Conservation (phyloP, 2,888 invertebrate genomes). For the Epirrhoe alternata region DNA sequence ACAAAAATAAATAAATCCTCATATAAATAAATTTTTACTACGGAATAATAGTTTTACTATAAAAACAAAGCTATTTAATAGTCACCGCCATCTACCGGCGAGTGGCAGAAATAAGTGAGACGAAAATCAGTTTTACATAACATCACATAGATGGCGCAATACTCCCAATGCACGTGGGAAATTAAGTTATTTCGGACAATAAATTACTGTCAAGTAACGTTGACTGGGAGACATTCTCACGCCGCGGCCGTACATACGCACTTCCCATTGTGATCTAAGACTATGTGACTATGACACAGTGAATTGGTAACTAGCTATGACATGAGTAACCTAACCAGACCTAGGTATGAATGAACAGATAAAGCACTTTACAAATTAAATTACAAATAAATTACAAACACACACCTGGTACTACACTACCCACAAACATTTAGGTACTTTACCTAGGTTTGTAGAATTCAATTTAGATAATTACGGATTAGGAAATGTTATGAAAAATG, state of each 20-base stretch:
- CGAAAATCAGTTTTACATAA: slow-evolving; percentile 48
- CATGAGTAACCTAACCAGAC: not conserved
- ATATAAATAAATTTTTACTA: not conserved
- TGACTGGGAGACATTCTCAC: slow-evolving; percentile 46
- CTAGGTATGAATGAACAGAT: not conserved
- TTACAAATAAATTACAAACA: too few relatives aligned
- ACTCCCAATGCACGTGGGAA: slow-evolving; percentile 46
- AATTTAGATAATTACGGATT: not conserved
- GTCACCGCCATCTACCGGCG: slow-evolving; percentile 53
- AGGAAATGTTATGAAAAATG: not conserved
- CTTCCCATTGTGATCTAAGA: slow-evolving; percentile 42
- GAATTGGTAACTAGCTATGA: too few relatives aligned
- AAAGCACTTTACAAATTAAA: not conserved
- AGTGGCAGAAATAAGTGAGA: slow-evolving; percentile 43
- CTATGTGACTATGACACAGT: slow-evolving; percentile 9
- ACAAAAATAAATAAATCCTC: slow-evolving; percentile 19
- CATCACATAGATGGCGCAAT: slow-evolving; percentile 61
- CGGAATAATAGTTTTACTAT: not conserved
- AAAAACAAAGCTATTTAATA: not conserved
- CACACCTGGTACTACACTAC: too few relatives aligned
- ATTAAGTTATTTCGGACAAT: slow-evolving; percentile 44
- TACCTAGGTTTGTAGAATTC: not conserved
- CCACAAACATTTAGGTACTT: too few relatives aligned
- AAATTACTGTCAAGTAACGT: slow-evolving; percentile 43
- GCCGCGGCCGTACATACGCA: slow-evolving; percentile 16